Percentiles rank a stretch among this genome's conserved stretches.
Conservation (phyloP, 2,797 vertebrate genomes). For the Podargus strigoides region DNA sequence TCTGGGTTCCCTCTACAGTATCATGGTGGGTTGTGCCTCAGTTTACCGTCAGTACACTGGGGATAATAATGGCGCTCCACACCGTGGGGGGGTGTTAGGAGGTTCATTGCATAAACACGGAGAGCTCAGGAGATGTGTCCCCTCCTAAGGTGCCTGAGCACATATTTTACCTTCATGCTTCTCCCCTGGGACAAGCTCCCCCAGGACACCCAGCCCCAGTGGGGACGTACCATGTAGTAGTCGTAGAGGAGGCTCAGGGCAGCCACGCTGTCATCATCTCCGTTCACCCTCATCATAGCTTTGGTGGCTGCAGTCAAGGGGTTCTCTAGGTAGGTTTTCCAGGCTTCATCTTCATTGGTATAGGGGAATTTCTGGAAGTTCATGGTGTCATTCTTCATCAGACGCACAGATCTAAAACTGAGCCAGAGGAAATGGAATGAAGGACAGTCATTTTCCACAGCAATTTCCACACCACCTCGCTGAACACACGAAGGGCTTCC, state of each 20-base stretch:
- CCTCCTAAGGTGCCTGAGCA: not conserved
- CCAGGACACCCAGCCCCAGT: not conserved
- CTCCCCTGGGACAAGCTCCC: not conserved
- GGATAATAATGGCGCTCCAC: too few relatives aligned
- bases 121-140: not conserved
- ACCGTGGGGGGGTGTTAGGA: not conserved
- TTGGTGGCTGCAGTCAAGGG: conserved; percentile 78
- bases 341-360: conserved; percentile 85
- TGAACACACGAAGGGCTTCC: not conserved
- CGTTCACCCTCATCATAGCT: conserved; percentile 84
- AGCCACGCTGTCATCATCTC: conserved; percentile 85
- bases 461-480: not conserved
- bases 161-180: not conserved
- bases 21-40: not conserved
- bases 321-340: conserved; percentile 86
- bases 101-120: fast-evolving
- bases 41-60: not conserved
- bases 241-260: conserved; percentile 90
- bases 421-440: not conserved
- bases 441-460: not conserved
- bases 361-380: conserved; percentile 86
- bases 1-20: not conserved
- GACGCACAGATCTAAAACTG: conserved; percentile 86
- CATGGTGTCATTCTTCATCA: conserved; percentile 90
- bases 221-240: conserved; percentile 85